Evolutionary conservation across 2,797 vertebrate genomes (phyloP), one percentile per base, ranked within the genome.

Genomic region (Bufotes viridis): DNA sequence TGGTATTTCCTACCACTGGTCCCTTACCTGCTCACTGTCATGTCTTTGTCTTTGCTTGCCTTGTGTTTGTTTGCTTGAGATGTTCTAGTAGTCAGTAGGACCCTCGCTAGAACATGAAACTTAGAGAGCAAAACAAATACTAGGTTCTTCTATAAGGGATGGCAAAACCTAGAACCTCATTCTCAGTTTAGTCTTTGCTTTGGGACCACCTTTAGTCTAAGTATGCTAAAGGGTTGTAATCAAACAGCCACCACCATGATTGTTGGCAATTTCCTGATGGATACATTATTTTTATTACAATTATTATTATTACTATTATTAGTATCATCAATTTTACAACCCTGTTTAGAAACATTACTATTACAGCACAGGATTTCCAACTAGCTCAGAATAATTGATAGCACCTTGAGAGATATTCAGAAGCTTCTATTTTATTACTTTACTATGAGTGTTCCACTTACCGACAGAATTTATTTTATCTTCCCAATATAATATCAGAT

Each of bases 401-500:
- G 55, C 14, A 58, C 67, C 29, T 8, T 11, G 15, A 18, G 51
- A 69, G 34, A 55, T 29, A 79, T 57, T 86, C 42, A 29, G 69
- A 42, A 42, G 9, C 60, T 61, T 24, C 22, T 67, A 24, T 49
- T 60, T 55, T 57, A 57, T 61, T 60, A 87, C 72, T 82, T 65
- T 22, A n/a, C 79, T 51, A 34, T 74, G 49, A 79, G 51, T 5
- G 10, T 65, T 82, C 81, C 78, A 69, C 79, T 86, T 82, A 86
- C 61, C 61, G 72, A 49, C 24, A 18, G 61, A 82, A 82, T 82
- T 82, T 63, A 65, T 89, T 86, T 89, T 86, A 82, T 89, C 58
- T 75, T 17, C 29, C 76, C 70, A 24, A 57, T 80, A 69, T 29
- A 69, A 82, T 78, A 86, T 82, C 51, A 70, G 49, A 85, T 82